Evolutionary conservation across 2,888 invertebrate species (phyloP).

Genomic region (Orgyia antiqua): DNA sequence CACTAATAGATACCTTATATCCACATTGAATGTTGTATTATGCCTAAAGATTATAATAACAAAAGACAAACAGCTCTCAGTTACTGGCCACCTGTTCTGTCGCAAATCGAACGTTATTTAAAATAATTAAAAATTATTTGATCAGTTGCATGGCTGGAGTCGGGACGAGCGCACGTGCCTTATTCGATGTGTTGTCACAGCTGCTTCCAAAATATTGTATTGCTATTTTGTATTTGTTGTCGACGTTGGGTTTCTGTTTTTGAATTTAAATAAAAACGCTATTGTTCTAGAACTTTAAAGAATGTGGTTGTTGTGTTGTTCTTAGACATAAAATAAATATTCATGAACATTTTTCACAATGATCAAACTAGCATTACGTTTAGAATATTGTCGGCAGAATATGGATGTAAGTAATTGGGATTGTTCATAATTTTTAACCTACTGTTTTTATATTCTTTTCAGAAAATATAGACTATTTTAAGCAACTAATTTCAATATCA

Average conservation of each 20-base stretch:
- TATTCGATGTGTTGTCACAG: constrained; percentile 14
- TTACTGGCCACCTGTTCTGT: constrained; percentile 19
- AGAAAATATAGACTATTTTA: no score
- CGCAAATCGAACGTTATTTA: constrained; percentile 22
- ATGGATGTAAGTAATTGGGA: no score
- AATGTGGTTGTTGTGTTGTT: no score
- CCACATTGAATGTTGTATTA: no score
- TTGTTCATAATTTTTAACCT: no score
- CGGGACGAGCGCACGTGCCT: constrained; percentile 13
- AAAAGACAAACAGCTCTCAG: constrained; percentile 13
- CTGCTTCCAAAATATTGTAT: constrained; percentile 7
- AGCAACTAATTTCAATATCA: no score
- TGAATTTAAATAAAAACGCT: not conserved
- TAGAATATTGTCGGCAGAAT: no score
- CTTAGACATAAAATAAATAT: no score
- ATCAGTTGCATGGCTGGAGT: constrained; percentile 15
- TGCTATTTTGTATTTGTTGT: not conserved
- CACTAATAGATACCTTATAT: no score
- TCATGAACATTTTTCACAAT: no score
- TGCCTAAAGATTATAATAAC: constrained; percentile 13
- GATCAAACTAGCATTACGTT: no score
- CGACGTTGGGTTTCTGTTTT: not conserved
- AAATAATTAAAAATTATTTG: constrained; percentile 18
- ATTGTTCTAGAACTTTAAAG: not conserved
- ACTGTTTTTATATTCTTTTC: no score